These are phyloP conservation scores for Hydractinia symbiolongicarpus DNA, from an alignment of 30 jellyfish, hydroid and myxozoan genomes.

Conservation along the genomic window DNA sequence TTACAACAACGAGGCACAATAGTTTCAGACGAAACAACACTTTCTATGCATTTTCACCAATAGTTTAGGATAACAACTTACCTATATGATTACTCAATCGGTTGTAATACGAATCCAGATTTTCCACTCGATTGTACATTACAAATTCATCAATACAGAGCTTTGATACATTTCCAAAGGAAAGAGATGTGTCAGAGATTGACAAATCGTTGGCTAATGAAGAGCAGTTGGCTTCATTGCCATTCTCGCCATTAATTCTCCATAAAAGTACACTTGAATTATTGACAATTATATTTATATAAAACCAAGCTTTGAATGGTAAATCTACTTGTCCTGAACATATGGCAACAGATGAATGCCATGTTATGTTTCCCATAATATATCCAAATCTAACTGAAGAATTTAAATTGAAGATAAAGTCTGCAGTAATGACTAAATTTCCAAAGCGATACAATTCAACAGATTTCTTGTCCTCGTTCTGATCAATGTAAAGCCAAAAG, in stretches of 20 bases:
- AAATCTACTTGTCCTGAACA: neutral
- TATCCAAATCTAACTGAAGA: neutral
- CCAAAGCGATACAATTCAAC: neutral
- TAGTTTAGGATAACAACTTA: neutral
- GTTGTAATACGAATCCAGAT: neutral
- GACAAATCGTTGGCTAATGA: neutral
- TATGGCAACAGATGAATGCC: neutral
- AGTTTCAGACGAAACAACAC: no score
- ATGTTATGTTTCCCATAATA: neutral
- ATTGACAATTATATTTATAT: neutral
- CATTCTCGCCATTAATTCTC: neutral
- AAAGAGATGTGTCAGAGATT: neutral
- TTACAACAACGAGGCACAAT: no score
- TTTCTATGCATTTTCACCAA: no score
- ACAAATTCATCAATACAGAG: conserved; percentile 4
- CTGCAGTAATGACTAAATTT: conserved; percentile 3
- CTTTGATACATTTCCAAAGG: conserved; percentile 1
- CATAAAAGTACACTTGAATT: neutral
- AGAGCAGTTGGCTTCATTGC: neutral
- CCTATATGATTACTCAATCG: neutral
- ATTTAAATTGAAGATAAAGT: neutral
- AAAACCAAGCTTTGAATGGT: neutral
- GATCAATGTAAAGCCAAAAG: conserved; percentile 5
- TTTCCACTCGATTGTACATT: neutral
- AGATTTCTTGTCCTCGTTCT: neutral